A percentile compares a stretch with the other conserved stretches of the same genome.
Evolutionary conservation across 2,797 vertebrate genomes (phyloP).

Genomic region (Cossypha heuglini): DNA sequence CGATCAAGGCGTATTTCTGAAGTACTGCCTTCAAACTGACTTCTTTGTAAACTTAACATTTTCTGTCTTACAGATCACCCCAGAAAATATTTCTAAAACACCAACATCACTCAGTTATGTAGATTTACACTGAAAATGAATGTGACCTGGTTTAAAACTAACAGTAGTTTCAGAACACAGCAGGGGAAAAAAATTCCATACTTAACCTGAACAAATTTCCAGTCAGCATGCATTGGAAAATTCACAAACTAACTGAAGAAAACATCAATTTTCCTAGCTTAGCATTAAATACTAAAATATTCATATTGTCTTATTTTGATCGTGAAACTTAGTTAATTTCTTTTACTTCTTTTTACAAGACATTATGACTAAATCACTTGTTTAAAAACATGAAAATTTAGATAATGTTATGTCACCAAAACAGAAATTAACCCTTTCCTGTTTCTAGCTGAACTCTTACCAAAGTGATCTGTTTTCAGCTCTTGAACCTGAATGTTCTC

Average conservation of each 20-base stretch:
- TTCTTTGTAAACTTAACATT: not conserved
- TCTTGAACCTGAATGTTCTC: not conserved
- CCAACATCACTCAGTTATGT: not conserved
- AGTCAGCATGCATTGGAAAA: not conserved
- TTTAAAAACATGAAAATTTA: not conserved
- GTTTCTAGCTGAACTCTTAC: not conserved
- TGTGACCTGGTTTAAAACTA: not conserved
- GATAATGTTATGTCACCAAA: not conserved
- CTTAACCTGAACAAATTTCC: not conserved
- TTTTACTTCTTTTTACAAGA: not conserved
- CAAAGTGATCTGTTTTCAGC: not conserved
- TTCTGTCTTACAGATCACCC: not conserved
- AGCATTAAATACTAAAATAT: not conserved
- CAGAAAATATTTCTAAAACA: not conserved
- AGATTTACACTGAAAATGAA: not conserved
- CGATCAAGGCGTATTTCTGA: not conserved
- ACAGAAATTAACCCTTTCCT: not conserved
- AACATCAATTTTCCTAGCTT: not conserved
- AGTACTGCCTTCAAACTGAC: not conserved
- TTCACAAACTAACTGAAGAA: not conserved
- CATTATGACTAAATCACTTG: not conserved
- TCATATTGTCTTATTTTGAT: not conserved
- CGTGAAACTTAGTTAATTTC: not conserved
- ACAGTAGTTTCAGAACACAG: not conserved
- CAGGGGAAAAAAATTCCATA: not conserved